Base-by-base conservation (phyloP, 2,113 vertebrate species). In the Ammospiza caudacuta region DNA sequence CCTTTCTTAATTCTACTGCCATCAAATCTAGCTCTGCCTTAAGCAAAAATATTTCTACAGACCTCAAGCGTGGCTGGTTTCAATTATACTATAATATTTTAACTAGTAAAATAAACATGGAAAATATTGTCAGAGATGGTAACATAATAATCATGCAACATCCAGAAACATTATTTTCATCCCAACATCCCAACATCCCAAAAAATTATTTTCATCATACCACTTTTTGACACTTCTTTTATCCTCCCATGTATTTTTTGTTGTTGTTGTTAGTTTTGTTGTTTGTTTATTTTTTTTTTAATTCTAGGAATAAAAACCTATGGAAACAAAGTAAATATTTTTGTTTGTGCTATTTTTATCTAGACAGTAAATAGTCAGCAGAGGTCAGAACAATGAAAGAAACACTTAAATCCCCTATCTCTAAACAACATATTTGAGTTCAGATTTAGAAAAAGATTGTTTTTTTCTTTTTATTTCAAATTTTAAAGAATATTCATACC, bases 371-470 rank as follows among this genome's bases (percentile, higher is more conserved):
- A 49, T 13, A 75, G 17, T 82, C 51, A 66, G 2, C 24, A 67
- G 25, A 54, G 39, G 6, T 39, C 21, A 25, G 21, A 70, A 86
- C 8, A 70, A 74, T 11, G 47, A 69, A 85, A 79, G 35, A 68
- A 87, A 37, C 18, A 23, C 2, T 52, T 67, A 66, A 29, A 70
- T 66, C 5, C 5, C 13, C 7, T 31, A 62, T 13, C 9, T 55
- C 63, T 58, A 46, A 17, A 58, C 4, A 62, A 49, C 1, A 11
- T n/a, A 29, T 9, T 69, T 81, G 35, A 68, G 14, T 12, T 69
- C 4, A 68, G 12, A 21, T 57, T 27, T 33, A 74, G 64, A 69
- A 83, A 64, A 68, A 52, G 0, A 52, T 33, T 0, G 0, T 2
- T 37, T 55, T 2, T 24, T 54, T 37, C 4, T 77, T 72, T 73